Conservation (phyloP, 2,888 invertebrate species). For the Nebria salina region DNA sequence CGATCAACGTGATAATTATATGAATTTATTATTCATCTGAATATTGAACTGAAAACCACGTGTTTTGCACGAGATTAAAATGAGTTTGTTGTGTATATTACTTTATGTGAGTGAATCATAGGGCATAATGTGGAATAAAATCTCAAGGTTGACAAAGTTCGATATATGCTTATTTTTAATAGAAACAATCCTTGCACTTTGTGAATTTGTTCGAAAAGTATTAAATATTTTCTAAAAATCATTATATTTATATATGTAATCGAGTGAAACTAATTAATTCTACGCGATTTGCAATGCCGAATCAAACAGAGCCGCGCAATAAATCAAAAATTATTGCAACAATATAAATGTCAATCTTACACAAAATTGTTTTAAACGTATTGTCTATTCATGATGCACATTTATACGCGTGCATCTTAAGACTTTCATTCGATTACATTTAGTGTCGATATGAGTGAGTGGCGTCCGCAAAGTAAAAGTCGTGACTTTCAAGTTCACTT, state of each 20-base stretch:
- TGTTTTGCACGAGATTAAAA: neutral
- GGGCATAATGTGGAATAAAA: neutral
- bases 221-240: neutral
- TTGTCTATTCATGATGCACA: neutral
- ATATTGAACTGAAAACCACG: neutral
- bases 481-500: slow-evolving; percentile 11
- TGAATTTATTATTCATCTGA: neutral
- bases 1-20: neutral
- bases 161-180: neutral
- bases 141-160: neutral
- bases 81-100: neutral
- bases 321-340: neutral
- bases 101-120: neutral
- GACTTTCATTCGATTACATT: neutral
- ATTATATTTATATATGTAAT: neutral
- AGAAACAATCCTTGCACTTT: neutral
- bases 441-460: neutral
- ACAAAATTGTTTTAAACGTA: neutral
- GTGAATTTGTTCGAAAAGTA: neutral
- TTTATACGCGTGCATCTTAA: too few relatives aligned
- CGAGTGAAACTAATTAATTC: neutral
- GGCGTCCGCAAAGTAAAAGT: slow-evolving; percentile 6
- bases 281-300: neutral
- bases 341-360: neutral
- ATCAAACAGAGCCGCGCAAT: neutral